Base-by-base conservation (phyloP, 64 coral and sea anemone genomes). In the Dendronephthya gigantea region DNA sequence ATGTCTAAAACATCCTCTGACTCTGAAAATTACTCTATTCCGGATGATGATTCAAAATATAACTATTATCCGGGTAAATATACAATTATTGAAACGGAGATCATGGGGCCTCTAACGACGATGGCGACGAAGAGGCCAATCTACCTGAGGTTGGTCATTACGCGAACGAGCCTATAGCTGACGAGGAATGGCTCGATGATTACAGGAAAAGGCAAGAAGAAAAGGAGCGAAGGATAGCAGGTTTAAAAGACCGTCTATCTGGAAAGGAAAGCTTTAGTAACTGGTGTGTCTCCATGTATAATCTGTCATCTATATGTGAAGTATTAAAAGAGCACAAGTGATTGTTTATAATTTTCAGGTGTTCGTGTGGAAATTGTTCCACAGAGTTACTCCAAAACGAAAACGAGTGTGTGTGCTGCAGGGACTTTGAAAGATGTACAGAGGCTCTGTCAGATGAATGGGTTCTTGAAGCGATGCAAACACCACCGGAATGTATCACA, bases 311-410 rank as follows among this genome's bases (percentile, higher is more conserved):
- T 13, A 22, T 70, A 0, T 55, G 85, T 25, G 35, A 8, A 1
- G 25, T 86, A 29, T 40, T 86, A 29, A 62, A 17, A 15, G 38
- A 23, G 7, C 41, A 86, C 83, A 58, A 85, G 58, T 31, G 49
- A 50, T 85, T 29, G 48, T 49, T 85, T 6, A 4, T 35, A 7
- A 50, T 50, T 9, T 9, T 50, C 16, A 50, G 7, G 16, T 50
- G 16, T 50, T 50, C n/a, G n/a, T n/a, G n/a, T n/a, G n/a, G n/a
- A n/a, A n/a, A n/a, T n/a, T n/a, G n/a, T n/a, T n/a, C n/a, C n/a
- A n/a, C n/a, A n/a, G n/a, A n/a, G n/a, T n/a, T n/a, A n/a, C n/a
- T 90, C 6, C 83, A 90, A 52, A 90, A 86, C 12, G 89, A 39
- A 16, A 39, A 86, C 17, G 89, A 90, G 48, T 85, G 47, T 59